Conservation (phyloP, 2,888 invertebrate species). For the Malthinus seriepunctatus region DNA sequence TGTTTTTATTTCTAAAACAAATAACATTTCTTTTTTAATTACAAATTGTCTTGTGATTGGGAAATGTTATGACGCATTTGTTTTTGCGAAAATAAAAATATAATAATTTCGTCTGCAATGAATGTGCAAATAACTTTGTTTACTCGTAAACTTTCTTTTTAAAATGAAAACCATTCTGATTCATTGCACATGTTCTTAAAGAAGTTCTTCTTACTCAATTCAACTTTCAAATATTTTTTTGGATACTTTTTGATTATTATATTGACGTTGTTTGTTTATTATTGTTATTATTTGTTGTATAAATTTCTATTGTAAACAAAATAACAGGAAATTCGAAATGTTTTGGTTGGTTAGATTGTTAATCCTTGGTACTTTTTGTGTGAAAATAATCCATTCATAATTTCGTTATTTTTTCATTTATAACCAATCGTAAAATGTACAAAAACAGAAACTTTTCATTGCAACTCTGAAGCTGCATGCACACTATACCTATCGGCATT, state of each 20-base stretch:
- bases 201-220: constrained; percentile 2
- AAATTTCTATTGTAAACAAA: constrained; percentile 2
- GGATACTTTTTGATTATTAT: not conserved
- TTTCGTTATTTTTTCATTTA: too few relatives aligned
- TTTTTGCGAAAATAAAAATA: constrained; percentile 14
- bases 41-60: constrained; percentile 20
- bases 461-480: too few relatives aligned
- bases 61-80: constrained; percentile 23
- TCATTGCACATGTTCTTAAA: not conserved
- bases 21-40: constrained; percentile 23
- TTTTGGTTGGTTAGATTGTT: not conserved
- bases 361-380: not conserved
- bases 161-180: constrained; percentile 6
- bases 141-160: constrained; percentile 7
- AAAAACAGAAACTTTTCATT: too few relatives aligned
- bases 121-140: constrained; percentile 8
- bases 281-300: not conserved
- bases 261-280: not conserved
- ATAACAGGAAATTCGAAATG: constrained; percentile 5
- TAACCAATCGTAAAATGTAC: too few relatives aligned
- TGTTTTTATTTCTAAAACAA: not conserved
- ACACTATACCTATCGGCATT: too few relatives aligned
- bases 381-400: too few relatives aligned
- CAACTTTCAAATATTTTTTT: constrained; percentile 11
- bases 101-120: constrained; percentile 1